A percentile compares a stretch with the other conserved stretches of the same genome.
Conservation (phyloP, 2,888 invertebrate genomes). For the Agrotis ipsilon region DNA sequence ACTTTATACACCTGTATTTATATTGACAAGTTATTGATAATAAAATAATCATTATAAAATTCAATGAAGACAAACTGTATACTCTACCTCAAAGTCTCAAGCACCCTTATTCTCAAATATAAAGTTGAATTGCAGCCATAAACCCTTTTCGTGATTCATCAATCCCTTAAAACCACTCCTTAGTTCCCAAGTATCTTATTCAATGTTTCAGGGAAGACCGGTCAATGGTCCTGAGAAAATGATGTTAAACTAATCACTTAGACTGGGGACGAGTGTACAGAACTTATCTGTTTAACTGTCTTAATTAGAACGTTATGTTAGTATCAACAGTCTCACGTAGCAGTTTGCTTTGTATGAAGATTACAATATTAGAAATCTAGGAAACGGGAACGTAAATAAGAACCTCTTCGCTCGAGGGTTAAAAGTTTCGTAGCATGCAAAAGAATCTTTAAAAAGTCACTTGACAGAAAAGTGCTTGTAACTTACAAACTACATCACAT, state of each 20-base stretch:
- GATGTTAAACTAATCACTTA: conserved; percentile 38
- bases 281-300: conserved; percentile 24
- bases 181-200: background rate
- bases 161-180: background rate
- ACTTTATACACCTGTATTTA: background rate
- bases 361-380: conserved; percentile 13
- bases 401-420: background rate
- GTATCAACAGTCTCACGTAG: background rate
- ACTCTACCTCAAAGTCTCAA: background rate
- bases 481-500: no score
- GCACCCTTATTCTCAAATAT: background rate
- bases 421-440: no score
- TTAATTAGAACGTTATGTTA: conserved; percentile 29
- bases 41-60: no score
- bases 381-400: background rate
- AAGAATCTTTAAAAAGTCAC: background rate
- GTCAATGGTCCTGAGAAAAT: conserved; percentile 4
- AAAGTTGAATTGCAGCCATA: background rate
- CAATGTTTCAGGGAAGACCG: background rate
- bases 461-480: no score
- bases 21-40: background rate
- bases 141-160: background rate
- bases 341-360: conserved; percentile 32
- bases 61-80: background rate
- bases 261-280: conserved; percentile 5